Evolutionary conservation across 2,797 vertebrate species (phyloP).

Genomic region (Serranus cabrilla): DNA sequence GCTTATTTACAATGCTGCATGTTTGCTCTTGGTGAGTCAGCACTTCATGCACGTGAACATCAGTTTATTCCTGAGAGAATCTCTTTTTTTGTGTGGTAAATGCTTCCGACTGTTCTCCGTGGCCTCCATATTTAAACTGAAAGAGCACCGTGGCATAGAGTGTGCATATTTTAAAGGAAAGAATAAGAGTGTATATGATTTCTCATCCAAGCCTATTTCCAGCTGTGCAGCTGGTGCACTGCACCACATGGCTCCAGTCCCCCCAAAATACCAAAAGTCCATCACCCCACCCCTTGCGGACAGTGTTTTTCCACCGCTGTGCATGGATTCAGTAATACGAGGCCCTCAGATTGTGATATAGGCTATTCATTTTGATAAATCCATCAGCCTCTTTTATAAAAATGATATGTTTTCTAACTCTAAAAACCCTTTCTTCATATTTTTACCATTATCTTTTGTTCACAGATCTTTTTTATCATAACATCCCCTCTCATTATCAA

Average conservation of each 20-base stretch:
- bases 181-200: slow-evolving; percentile 41
- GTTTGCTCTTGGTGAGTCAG: slow-evolving; percentile 55
- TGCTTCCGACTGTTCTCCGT: slow-evolving; percentile 17
- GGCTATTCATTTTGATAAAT: slow-evolving; percentile 17
- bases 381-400: slow-evolving; percentile 9
- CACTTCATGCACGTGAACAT: slow-evolving; percentile 33
- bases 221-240: slow-evolving; percentile 51
- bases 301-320: slow-evolving; percentile 19
- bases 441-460: neutral
- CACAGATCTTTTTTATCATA: neutral
- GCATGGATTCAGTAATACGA: slow-evolving; percentile 30
- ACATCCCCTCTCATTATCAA: neutral
- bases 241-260: slow-evolving; percentile 41
- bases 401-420: neutral
- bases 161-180: slow-evolving; percentile 32
- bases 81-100: slow-evolving; percentile 27
- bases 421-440: neutral
- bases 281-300: slow-evolving; percentile 43
- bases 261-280: slow-evolving; percentile 46
- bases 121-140: slow-evolving; percentile 46
- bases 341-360: slow-evolving; percentile 13
- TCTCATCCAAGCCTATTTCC: slow-evolving; percentile 39
- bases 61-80: slow-evolving; percentile 38
- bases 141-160: slow-evolving; percentile 28
- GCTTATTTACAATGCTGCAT: slow-evolving; percentile 59